phyloP scores from a whole-genome alignment of 2,888 invertebrate genomes.

The Deilephila porcellus region DNA sequence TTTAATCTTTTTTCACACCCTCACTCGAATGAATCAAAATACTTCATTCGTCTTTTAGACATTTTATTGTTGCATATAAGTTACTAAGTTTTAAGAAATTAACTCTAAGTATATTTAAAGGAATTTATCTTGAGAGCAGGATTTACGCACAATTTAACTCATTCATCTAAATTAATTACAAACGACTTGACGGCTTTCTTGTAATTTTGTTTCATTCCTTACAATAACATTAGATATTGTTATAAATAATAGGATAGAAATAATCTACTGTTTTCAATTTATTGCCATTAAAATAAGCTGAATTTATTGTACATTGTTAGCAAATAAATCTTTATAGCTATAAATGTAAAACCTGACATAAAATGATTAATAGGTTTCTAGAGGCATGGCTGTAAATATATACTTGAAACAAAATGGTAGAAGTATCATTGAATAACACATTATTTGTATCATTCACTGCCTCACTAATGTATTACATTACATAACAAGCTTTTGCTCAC shows the following conservation, averaged over 20 bases:
- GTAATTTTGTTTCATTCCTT: too few relatives aligned
- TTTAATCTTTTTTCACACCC: background rate
- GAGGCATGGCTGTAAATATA: conserved; percentile 4
- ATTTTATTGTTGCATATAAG: background rate
- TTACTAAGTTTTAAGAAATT: background rate
- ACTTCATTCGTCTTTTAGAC: background rate
- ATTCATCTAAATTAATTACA: background rate
- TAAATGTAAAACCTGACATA: conserved; percentile 18
- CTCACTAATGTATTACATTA: background rate
- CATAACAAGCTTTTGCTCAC: background rate
- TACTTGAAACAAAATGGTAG: background rate
- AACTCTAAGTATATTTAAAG: background rate
- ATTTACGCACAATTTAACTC: background rate
- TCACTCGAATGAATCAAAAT: background rate
- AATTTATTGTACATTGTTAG: conserved; percentile 17
- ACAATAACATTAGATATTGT: background rate
- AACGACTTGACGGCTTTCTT: too few relatives aligned
- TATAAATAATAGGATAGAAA: background rate
- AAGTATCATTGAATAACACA: conserved; percentile 4
- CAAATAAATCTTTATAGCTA: conserved; percentile 15
- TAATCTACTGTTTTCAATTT: background rate
- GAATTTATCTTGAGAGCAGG: background rate
- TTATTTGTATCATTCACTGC: background rate
- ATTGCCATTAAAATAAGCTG: background rate
- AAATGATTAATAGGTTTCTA: conserved; percentile 21